phyloP scores from a whole-genome alignment of 1,140 invertebrate species.

The roundworm (Caenorhabditis elegans) region WBcel235 BX284604.4:7007001-7007500 shows the following conservation, averaged over 20 bases:
- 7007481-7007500: no score
- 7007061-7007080: not conserved
- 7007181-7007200: not conserved
- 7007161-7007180: not conserved
- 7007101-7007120: not conserved
- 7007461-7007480: no score
- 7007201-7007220: constrained; percentile 6
- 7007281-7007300: no score
- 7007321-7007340: no score
- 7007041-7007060: not conserved
- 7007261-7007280: not conserved
- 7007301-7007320: no score
- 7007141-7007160: no score
- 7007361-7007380: no score
- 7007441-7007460: no score
- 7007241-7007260: not conserved
- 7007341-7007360: no score
- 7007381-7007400: no score
- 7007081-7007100: constrained; percentile 1
- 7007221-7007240: not conserved
- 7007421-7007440: no score
- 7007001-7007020: constrained; percentile 1
- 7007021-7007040: not conserved
- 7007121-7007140: not conserved
- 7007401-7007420: no score